Evolutionary conservation across 2,113 vertebrate genomes (phyloP).

Genomic region (Nicator chloris): DNA sequence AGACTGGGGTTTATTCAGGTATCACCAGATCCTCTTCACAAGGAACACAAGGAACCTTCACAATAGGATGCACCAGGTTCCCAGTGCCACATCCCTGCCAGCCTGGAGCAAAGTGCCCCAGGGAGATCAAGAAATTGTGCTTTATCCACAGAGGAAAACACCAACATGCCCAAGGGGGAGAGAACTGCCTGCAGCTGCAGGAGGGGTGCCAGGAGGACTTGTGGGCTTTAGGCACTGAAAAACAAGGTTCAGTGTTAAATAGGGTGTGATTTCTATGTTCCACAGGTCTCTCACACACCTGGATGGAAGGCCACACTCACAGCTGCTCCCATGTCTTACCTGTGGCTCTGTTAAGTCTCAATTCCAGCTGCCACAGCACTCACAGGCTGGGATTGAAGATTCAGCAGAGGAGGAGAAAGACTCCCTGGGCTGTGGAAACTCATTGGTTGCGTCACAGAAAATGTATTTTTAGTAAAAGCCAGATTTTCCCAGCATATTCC

Average conservation of each 20-base stretch:
- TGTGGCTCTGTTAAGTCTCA: background rate
- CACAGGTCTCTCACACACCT: background rate
- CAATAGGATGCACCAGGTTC: background rate
- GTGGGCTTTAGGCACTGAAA: background rate
- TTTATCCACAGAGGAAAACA: background rate
- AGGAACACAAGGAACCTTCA: background rate
- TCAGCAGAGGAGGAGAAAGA: background rate
- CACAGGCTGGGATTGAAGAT: background rate
- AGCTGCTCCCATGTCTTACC: background rate
- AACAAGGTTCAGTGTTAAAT: background rate
- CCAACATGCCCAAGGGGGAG: rapidly evolving
- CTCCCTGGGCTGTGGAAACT: background rate
- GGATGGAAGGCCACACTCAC: background rate
- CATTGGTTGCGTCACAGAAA: background rate
- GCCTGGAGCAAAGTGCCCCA: background rate
- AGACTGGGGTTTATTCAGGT: background rate
- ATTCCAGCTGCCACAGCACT: background rate
- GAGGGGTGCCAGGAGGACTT: background rate
- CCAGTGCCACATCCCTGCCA: background rate
- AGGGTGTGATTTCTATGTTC: background rate
- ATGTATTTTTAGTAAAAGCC: background rate
- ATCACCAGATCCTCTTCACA: background rate
- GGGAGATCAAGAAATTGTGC: background rate
- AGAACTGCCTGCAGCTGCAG: background rate
- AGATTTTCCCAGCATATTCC: background rate